Evolutionary conservation across 2,113 vertebrate species (phyloP).

Genomic region (Corythaixoides concolor): DNA sequence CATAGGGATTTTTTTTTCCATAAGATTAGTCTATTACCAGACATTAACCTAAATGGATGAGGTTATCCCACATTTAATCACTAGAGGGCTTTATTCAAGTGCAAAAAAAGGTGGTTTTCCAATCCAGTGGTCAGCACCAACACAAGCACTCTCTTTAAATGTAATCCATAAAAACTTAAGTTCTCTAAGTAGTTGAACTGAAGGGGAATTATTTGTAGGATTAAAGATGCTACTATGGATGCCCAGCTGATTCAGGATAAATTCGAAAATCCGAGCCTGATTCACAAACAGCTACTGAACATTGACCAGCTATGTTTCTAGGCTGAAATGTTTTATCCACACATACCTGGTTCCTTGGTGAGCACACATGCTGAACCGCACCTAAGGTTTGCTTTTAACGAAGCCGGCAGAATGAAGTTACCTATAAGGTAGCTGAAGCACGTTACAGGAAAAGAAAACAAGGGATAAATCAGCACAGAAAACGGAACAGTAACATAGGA

Average conservation of each 20-base stretch:
- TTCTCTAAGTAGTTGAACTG: not conserved
- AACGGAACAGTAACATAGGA: not conserved
- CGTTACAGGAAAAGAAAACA: not conserved
- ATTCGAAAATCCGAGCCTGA: not conserved
- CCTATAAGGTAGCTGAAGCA: not conserved
- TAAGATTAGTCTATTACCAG: not conserved
- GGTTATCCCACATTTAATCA: not conserved
- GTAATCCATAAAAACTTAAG: not conserved
- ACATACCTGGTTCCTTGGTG: not conserved
- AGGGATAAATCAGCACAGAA: not conserved
- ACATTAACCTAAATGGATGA: too few species aligned
- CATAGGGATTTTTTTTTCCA: accelerated
- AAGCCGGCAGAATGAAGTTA: not conserved
- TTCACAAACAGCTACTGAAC: not conserved
- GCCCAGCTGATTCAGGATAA: not conserved
- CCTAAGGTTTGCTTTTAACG: not conserved
- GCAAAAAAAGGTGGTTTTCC: not conserved
- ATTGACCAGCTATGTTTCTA: not conserved
- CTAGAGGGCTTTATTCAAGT: not conserved
- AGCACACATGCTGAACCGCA: not conserved
- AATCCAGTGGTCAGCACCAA: not conserved
- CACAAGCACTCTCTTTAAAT: accelerated
- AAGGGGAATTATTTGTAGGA: not conserved
- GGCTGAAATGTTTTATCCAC: not conserved
- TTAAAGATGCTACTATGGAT: not conserved